Conservation (phyloP, 2,113 vertebrate species). For the Stomatorhinus ivindoensis region DNA sequence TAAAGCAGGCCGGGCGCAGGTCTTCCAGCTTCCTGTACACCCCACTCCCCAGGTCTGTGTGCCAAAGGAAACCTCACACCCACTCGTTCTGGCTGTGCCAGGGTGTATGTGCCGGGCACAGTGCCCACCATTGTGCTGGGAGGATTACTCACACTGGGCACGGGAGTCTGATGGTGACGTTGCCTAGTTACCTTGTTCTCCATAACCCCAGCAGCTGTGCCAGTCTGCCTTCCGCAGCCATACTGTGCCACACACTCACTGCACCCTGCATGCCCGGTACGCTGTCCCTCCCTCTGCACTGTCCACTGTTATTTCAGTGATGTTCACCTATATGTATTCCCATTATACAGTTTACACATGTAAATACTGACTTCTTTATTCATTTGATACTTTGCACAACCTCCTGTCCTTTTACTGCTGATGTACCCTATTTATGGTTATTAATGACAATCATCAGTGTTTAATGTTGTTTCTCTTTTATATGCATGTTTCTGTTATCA, state of each 20-base stretch:
- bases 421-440: background rate
- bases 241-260: background rate
- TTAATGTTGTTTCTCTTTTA: background rate
- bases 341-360: background rate
- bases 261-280: background rate
- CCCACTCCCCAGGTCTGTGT: conserved; percentile 14
- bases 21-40: conserved; percentile 18
- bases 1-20: background rate
- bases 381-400: background rate
- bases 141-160: conserved; percentile 22
- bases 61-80: conserved; percentile 32
- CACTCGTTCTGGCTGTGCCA: conserved; percentile 38
- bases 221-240: background rate
- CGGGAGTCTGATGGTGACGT: background rate
- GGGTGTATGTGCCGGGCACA: conserved; percentile 30
- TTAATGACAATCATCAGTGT: background rate
- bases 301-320: background rate
- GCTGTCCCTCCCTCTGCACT: background rate
- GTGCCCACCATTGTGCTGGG: conserved; percentile 33
- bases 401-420: background rate
- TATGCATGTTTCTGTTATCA: background rate
- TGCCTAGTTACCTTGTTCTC: conserved; percentile 20
- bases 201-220: background rate
- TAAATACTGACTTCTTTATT: background rate
- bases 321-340: background rate